Conservation (phyloP, 2,113 vertebrate species). For the Rhinolophus sinicus region DNA sequence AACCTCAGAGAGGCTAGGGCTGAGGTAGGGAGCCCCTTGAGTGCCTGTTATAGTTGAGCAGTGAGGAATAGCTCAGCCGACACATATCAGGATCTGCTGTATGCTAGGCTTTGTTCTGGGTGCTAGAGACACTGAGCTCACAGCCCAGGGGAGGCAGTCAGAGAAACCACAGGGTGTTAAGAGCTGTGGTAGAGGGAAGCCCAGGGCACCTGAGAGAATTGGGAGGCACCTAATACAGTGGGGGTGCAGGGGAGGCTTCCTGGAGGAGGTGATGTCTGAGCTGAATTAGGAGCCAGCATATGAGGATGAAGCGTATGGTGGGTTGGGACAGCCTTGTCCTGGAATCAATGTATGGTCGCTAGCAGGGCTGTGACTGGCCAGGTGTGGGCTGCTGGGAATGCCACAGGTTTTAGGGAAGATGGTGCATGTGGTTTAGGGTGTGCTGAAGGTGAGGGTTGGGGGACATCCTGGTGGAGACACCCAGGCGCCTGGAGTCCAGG, state of each 20-base stretch:
- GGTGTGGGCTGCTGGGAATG: background rate
- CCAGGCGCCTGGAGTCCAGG: background rate
- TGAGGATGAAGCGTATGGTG: background rate
- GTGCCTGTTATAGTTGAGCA: background rate
- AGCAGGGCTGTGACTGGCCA: too few relatives aligned
- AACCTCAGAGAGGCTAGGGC: background rate
- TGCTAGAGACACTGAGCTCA: background rate
- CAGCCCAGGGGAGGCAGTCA: background rate
- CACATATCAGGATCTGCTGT: background rate
- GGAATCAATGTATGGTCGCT: background rate
- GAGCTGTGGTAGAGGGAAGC: background rate
- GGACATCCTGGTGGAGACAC: background rate
- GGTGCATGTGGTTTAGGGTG: background rate
- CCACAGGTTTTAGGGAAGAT: background rate
- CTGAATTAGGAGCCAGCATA: background rate
- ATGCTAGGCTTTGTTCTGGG: background rate
- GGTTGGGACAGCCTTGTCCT: background rate
- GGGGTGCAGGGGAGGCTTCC: background rate
- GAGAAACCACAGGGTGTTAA: background rate
- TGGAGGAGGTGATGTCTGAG: constrained; percentile 11
- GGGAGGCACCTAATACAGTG: background rate
- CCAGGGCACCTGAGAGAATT: background rate
- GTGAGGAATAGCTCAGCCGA: background rate
- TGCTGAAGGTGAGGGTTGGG: background rate
- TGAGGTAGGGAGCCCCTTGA: background rate